Conservation (phyloP, 2,797 vertebrate species). For the Melanotaenia maccullochi region DNA sequence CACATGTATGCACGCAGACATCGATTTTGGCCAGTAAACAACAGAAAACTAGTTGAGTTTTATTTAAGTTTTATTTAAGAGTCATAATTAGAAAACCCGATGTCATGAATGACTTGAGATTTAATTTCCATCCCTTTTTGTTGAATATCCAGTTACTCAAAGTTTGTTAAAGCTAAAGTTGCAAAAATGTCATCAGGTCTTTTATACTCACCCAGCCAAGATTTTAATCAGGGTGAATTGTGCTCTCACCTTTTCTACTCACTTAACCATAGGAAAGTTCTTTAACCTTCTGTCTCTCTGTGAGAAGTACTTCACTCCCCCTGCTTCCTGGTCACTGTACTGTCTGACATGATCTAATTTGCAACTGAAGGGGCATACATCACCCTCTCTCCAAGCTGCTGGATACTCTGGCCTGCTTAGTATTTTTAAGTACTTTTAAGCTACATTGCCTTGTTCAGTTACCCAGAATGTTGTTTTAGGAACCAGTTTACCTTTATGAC, state of each 20-base stretch:
- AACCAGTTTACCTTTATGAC: not conserved
- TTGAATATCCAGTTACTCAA: not conserved
- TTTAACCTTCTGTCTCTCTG: constrained; percentile 22
- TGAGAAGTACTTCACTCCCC: constrained; percentile 44
- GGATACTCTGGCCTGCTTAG: constrained; percentile 11
- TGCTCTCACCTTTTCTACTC: constrained; percentile 32
- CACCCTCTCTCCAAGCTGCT: constrained; percentile 39
- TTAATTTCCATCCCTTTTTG: not conserved
- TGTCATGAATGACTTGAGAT: not conserved
- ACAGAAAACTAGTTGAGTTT: too few relatives aligned
- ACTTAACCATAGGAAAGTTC: constrained; percentile 40
- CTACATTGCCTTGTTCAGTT: not conserved
- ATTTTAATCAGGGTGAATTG: constrained; percentile 38
- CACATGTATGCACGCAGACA: too few relatives aligned
- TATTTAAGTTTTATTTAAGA: too few relatives aligned
- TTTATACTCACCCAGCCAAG: not conserved
- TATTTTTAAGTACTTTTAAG: constrained; percentile 9
- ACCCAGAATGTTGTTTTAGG: not conserved
- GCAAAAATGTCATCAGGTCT: not conserved
- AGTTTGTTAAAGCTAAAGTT: not conserved
- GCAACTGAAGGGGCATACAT: constrained; percentile 26
- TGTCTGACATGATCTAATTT: constrained; percentile 47
- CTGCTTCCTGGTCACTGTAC: constrained; percentile 31
- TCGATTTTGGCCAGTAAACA: too few relatives aligned
- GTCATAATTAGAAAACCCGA: not conserved